A percentile compares a stretch with the other conserved stretches of the same genome.
These are phyloP conservation scores for Dendronephthya gigantea DNA, from an alignment of 64 coral and sea anemone genomes.

Conservation along the genomic window DNA sequence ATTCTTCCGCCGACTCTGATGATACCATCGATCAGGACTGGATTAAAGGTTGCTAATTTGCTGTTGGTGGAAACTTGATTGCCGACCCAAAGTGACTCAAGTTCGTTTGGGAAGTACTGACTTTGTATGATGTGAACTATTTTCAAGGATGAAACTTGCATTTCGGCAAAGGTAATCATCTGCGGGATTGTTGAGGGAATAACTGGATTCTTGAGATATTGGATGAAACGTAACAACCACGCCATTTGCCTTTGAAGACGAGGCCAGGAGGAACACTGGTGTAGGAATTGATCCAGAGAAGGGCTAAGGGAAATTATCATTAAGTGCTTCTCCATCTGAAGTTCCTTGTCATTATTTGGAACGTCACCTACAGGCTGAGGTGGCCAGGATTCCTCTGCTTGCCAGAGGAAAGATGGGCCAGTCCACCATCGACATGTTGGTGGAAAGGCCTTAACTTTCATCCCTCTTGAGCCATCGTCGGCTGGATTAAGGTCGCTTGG, in stretches of 20 bases:
- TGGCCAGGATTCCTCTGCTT: constrained; percentile 25
- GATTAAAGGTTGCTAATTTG: background rate
- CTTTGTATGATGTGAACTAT: background rate
- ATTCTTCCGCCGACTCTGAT: background rate
- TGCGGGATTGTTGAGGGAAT: background rate
- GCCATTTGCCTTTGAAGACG: background rate
- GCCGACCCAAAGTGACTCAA: background rate
- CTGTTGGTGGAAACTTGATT: background rate
- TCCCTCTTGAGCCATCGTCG: constrained; percentile 28
- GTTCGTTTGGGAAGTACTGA: background rate
- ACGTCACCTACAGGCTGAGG: background rate
- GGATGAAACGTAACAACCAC: background rate
- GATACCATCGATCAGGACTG: background rate
- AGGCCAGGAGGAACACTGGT: background rate
- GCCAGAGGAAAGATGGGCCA: constrained; percentile 24
- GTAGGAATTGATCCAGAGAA: background rate
- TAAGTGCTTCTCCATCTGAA: background rate
- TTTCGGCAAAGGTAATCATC: background rate
- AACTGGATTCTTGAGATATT: background rate
- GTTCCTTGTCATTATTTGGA: constrained; percentile 28
- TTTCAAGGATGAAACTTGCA: background rate
- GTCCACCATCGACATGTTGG: constrained; percentile 31
- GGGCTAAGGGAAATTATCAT: background rate
- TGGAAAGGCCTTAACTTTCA: constrained; percentile 15
- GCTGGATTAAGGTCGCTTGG: constrained; percentile 29